These are phyloP conservation scores for Oryzaephilus surinamensis DNA, from an alignment of 1,140 invertebrate genomes.

Conservation along the genomic window DNA sequence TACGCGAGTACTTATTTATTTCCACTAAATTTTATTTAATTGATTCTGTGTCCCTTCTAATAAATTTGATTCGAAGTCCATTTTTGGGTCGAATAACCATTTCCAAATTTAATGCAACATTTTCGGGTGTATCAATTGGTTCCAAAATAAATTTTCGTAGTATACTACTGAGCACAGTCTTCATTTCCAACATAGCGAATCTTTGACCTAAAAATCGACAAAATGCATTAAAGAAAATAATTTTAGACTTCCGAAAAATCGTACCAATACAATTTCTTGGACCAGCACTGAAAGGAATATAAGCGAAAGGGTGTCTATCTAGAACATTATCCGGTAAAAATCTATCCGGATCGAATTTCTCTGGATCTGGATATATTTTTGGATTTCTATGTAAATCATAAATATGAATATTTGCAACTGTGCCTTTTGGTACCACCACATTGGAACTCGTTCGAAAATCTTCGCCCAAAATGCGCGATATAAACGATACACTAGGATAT, in stretches of 20 bases:
- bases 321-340: slow-evolving; percentile 46
- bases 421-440: slow-evolving; percentile 2
- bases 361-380: slow-evolving; percentile 47
- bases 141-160: slow-evolving; percentile 50
- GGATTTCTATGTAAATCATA: slow-evolving; percentile 12
- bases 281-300: slow-evolving; percentile 58
- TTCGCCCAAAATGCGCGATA: slow-evolving; percentile 43
- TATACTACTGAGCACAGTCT: slow-evolving; percentile 53
- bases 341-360: slow-evolving; percentile 54
- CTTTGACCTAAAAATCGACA: too few species aligned
- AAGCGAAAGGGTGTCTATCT: slow-evolving; percentile 40
- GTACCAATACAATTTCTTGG: slow-evolving; percentile 55
- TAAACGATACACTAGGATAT: slow-evolving; percentile 57
- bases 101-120: slow-evolving; percentile 27
- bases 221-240: not conserved
- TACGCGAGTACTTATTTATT: too few species aligned
- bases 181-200: slow-evolving; percentile 69
- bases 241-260: too few species aligned
- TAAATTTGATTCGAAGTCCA: slow-evolving; percentile 28
- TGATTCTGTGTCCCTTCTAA: not conserved
- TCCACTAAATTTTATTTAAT: too few species aligned
- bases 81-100: slow-evolving; percentile 34
- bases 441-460: slow-evolving; percentile 33
- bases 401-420: slow-evolving; percentile 6
- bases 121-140: slow-evolving; percentile 21